Evolutionary conservation across 1,140 invertebrate species (phyloP).

Genomic region (Brachionus paranguensis): DNA sequence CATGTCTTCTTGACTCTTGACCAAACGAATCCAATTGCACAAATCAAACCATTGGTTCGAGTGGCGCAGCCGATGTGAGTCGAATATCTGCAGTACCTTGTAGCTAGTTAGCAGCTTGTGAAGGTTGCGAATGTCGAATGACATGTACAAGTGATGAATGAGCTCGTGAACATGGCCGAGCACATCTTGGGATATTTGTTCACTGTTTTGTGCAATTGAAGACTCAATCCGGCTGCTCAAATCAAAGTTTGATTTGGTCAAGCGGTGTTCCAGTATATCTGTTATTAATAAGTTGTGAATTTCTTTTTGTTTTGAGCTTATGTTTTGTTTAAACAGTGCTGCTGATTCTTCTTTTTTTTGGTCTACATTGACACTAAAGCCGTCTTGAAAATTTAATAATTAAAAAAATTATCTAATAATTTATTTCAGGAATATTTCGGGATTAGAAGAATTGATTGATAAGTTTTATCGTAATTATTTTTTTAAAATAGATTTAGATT

Average conservation of each 20-base stretch:
- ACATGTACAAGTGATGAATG: constrained; percentile 16
- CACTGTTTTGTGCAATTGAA: not conserved
- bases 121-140: not conserved
- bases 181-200: not conserved
- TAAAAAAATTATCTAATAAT: not conserved
- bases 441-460: no score
- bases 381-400: not conserved
- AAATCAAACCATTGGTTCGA: constrained; percentile 23
- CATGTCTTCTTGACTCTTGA: not conserved
- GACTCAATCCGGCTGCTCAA: not conserved
- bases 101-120: constrained; percentile 6
- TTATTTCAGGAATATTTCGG: not conserved
- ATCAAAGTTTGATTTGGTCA: not conserved
- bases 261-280: not conserved
- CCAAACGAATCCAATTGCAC: not conserved
- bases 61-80: not conserved
- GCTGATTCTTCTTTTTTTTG: not conserved
- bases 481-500: no score
- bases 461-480: no score
- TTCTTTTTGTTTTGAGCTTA: constrained; percentile 23
- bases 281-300: not conserved
- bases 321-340: constrained; percentile 2
- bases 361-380: constrained; percentile 14
- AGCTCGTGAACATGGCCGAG: not conserved
- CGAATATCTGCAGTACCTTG: not conserved